Base-by-base conservation (phyloP, 2,797 vertebrate species). In the Amblyraja radiata region DNA sequence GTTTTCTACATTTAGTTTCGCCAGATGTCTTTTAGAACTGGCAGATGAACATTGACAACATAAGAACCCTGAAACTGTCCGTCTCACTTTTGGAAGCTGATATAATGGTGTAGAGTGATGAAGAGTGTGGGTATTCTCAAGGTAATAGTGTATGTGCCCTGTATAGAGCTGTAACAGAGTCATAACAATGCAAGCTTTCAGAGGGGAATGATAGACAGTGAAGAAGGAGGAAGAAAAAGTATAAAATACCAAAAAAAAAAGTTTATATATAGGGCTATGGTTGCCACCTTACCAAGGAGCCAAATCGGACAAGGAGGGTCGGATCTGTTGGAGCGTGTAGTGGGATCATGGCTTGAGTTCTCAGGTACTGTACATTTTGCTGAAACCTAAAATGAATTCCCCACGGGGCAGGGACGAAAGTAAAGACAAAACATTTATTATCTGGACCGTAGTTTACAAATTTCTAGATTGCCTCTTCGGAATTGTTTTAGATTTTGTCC, bases 241-340 rank as follows among this genome's bases (percentile, higher is more conserved):
- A 21, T 18, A 63, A 88, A 68, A 88, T 88, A 68, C 84, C 84
- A 88, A 88, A 88, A 88, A 84, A 88, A 88, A 36, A 21, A 3
- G 58, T 9, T 68, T 88, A 88, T 68, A 68, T 36, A 32, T 68
- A 63, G 84, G 61, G 63, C 14, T 65, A 88, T n/a, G 84, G 84
- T 88, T 68, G 63, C 63, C 61, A 68, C 63, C 63, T 68, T 68
- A 16, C 36, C 28, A 88, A 88, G 61, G 84, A 36, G 6, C 61
- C n/a, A 36, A 68, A 88, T 65, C 84, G 32, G 63, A 32, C 32
- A 8, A 36, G 58, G 58, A 58, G 81, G 58, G 11, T 32, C 7
- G 16, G n/a, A 88, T 68, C 84, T 65, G 84, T 32, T 13, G 7
- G 61, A 32, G 10, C 6, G 1, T 18, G 18, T n/a, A 36, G n/a